Evolutionary conservation across 2,797 vertebrate species (phyloP).

Genomic region (Coregonus sp.): DNA sequence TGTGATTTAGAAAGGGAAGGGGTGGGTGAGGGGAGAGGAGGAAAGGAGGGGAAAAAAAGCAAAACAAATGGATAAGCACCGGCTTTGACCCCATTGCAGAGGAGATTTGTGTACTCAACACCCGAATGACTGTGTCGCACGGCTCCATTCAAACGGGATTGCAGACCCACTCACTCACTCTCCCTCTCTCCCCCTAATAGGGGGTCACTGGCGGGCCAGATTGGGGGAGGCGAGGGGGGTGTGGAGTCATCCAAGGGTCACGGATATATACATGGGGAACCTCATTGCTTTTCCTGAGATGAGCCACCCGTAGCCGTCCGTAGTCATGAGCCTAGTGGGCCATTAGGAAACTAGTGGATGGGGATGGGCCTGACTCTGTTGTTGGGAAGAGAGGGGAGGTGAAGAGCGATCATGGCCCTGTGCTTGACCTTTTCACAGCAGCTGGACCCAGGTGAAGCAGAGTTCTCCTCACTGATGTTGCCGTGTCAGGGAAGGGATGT

Average conservation of each 20-base stretch:
- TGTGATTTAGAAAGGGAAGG: slow-evolving; percentile 56
- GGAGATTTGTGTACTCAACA: slow-evolving; percentile 71
- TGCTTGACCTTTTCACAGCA: slow-evolving; percentile 72
- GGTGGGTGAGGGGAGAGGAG: background rate
- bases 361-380: slow-evolving; percentile 56
- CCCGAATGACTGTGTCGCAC: slow-evolving; percentile 62
- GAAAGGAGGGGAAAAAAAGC: slow-evolving; percentile 36
- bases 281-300: slow-evolving; percentile 67
- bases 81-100: slow-evolving; percentile 67
- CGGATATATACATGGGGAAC: slow-evolving; percentile 76
- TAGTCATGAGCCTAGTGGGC: slow-evolving; percentile 51
- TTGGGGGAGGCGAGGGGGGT: slow-evolving; percentile 64
- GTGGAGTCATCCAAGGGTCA: slow-evolving; percentile 79
- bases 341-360: slow-evolving; percentile 55
- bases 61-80: slow-evolving; percentile 73
- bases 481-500: slow-evolving; percentile 71
- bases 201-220: slow-evolving; percentile 80
- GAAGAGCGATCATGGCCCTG: slow-evolving; percentile 67
- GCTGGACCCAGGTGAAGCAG: slow-evolving; percentile 72
- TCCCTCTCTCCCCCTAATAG: slow-evolving; percentile 62
- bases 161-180: slow-evolving; percentile 55
- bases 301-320: slow-evolving; percentile 66
- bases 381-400: slow-evolving; percentile 57
- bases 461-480: slow-evolving; percentile 56
- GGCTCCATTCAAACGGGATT: slow-evolving; percentile 67